Percentiles rank a stretch among this genome's conserved stretches.
Conservation (phyloP, 1,140 invertebrate species). For the Ctenoplectra terminalis region DNA sequence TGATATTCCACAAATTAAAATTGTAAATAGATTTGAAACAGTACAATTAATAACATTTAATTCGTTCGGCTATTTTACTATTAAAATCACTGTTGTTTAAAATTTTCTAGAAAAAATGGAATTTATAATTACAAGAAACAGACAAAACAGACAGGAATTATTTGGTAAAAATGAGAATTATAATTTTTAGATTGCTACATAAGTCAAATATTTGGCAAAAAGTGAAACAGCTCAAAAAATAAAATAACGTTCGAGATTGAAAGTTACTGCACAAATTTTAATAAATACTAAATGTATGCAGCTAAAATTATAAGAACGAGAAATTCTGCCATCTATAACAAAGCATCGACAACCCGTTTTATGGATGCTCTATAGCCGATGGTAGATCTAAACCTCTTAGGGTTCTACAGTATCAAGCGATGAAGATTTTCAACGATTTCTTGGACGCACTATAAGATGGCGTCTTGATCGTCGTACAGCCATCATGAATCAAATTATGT, state of each 20-base stretch:
- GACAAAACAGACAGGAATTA: too few species aligned
- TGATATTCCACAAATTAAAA: too few species aligned
- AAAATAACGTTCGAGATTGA: too few species aligned
- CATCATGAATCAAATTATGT: constrained; percentile 76
- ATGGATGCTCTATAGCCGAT: background rate
- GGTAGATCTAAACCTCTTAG: background rate
- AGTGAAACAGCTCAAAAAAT: too few species aligned
- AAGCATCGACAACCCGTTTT: background rate
- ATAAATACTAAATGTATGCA: too few species aligned
- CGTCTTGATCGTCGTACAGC: constrained; percentile 59
- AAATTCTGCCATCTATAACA: constrained; percentile 60
- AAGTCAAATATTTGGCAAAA: too few species aligned
- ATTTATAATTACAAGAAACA: background rate
- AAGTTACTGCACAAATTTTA: too few species aligned
- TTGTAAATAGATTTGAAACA: background rate
- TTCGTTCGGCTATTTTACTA: background rate
- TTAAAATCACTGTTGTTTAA: background rate
- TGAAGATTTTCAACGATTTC: background rate
- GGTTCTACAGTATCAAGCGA: constrained; percentile 36
- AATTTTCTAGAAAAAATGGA: background rate
- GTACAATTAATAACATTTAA: too few species aligned
- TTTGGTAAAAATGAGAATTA: too few species aligned
- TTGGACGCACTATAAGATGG: constrained; percentile 55
- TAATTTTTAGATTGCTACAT: too few species aligned
- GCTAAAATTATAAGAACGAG: background rate